Conservation (phyloP, 1,140 invertebrate species). For the Acromyrmex echinatior region DNA sequence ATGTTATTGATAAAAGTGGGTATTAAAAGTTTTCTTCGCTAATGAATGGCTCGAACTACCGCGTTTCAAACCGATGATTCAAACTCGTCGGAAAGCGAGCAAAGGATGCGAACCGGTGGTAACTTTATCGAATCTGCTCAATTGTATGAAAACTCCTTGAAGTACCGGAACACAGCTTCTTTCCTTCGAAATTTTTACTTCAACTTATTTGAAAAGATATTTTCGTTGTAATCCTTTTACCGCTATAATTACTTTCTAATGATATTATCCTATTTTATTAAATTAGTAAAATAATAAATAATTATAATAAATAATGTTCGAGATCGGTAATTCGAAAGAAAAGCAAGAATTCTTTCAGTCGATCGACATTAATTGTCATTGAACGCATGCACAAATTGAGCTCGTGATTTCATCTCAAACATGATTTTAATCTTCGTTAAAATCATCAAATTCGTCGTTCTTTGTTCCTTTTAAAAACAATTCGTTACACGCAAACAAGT, state of each 20-base stretch:
- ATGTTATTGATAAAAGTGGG: conserved; percentile 66
- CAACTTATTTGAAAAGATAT: conserved; percentile 28
- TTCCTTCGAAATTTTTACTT: conserved; percentile 46
- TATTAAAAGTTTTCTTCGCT: conserved; percentile 72
- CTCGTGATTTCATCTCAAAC: no score
- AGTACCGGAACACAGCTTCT: conserved; percentile 31
- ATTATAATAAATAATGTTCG: not conserved
- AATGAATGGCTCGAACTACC: conserved; percentile 67
- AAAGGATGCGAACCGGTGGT: conserved; percentile 34
- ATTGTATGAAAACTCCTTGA: conserved; percentile 44
- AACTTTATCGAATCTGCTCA: conserved; percentile 61
- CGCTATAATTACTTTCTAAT: conserved; percentile 25
- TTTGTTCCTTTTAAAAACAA: no score
- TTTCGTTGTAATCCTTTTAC: conserved; percentile 43
- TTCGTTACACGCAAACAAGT: no score
- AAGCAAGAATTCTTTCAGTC: no score
- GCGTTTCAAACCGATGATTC: conserved; percentile 54
- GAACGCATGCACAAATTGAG: no score
- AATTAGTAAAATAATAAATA: not conserved
- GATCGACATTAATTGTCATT: no score
- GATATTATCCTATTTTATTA: not conserved
- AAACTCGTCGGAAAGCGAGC: conserved; percentile 39
- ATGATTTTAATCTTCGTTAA: no score
- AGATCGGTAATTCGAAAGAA: no score
- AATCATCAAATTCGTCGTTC: no score